A percentile compares a stretch with the other conserved stretches of the same genome.
Evolutionary conservation across 2,888 invertebrate genomes (phyloP).

Genomic region (Drosophila paucipuncta): DNA sequence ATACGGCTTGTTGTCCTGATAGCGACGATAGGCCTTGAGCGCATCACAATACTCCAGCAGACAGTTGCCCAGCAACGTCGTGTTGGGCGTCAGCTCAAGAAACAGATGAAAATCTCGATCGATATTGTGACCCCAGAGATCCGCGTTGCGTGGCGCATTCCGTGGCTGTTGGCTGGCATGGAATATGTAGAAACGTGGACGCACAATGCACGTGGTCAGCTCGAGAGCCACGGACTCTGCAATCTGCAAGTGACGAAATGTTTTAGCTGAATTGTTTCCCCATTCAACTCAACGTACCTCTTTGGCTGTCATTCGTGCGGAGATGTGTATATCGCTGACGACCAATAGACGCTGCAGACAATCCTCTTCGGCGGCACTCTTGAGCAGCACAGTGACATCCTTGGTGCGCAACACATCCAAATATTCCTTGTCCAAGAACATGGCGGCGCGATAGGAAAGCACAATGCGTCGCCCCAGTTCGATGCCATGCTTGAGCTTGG

Average conservation of each 20-base stretch:
- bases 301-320: conserved; percentile 86
- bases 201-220: conserved; percentile 86
- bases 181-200: conserved; percentile 85
- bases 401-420: conserved; percentile 86
- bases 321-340: conserved; percentile 87
- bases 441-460: conserved; percentile 87
- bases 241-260: conserved; percentile 81
- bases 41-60: conserved; percentile 86
- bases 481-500: conserved; percentile 86
- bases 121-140: conserved; percentile 86
- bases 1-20: conserved; percentile 79
- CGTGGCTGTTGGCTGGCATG: conserved; percentile 79
- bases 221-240: conserved; percentile 87
- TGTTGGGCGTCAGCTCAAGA: conserved; percentile 86
- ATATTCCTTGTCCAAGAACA: conserved; percentile 87
- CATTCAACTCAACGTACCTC: conserved; percentile 77
- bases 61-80: conserved; percentile 86
- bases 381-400: conserved; percentile 86
- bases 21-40: conserved; percentile 83
- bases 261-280: not conserved
- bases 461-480: conserved; percentile 87
- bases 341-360: conserved; percentile 87
- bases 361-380: conserved; percentile 86
- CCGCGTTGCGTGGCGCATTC: conserved; percentile 75
- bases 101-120: conserved; percentile 86